phyloP scores from a whole-genome alignment of 2,797 vertebrate species.

The Sebastolobus altivelis region DNA sequence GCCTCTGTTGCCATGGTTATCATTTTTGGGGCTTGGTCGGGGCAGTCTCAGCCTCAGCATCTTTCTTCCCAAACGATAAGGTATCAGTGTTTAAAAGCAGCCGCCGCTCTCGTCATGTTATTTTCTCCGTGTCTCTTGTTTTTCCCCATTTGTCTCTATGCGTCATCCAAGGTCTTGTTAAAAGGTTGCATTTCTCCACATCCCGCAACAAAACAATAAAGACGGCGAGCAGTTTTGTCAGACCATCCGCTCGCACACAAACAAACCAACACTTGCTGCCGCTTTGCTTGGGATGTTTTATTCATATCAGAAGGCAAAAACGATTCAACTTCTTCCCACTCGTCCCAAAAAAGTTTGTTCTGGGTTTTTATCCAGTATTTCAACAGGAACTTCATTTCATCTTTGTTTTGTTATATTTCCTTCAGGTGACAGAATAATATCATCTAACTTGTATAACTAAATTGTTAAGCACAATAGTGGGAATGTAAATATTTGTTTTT shows the following conservation, averaged over 20 bases:
- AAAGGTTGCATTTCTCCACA: constrained; percentile 35
- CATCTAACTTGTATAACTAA: not conserved
- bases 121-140: constrained; percentile 15
- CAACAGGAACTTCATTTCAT: not conserved
- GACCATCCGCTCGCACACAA: constrained; percentile 12
- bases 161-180: constrained; percentile 34
- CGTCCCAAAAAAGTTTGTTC: constrained; percentile 4
- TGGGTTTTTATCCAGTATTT: not conserved
- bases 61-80: constrained; percentile 2
- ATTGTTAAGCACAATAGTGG: not conserved
- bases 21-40: constrained; percentile 26
- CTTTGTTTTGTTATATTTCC: constrained; percentile 3
- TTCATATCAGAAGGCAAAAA: constrained; percentile 50
- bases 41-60: constrained; percentile 10
- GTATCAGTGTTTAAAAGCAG: constrained; percentile 15
- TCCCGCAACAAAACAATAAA: constrained; percentile 45
- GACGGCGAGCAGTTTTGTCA: constrained; percentile 41
- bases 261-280: constrained; percentile 31
- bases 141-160: constrained; percentile 12
- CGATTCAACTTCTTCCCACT: constrained; percentile 11
- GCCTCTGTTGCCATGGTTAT: constrained; percentile 80
- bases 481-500: not conserved
- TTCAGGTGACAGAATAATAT: not conserved
- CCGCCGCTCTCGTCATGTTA: not conserved
- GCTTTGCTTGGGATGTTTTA: constrained; percentile 48